Percentiles rank a stretch among this genome's conserved stretches.
phyloP scores from a whole-genome alignment of 2,888 invertebrate genomes.

The Pinctada fucata region DNA sequence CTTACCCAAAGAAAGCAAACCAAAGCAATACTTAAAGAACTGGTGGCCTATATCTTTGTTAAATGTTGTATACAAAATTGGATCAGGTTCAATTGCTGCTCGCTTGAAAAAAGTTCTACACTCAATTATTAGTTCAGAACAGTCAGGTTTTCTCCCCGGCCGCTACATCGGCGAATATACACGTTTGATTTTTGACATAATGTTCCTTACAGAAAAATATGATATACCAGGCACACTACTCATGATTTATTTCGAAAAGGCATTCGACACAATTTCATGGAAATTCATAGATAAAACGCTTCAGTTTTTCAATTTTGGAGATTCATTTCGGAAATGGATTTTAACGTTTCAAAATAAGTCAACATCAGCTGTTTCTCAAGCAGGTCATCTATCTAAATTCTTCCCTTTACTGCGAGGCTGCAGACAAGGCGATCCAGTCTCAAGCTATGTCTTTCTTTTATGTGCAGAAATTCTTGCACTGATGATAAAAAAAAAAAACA shows the following conservation, averaged over 20 bases:
- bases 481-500: too few relatives aligned
- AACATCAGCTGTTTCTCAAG: not conserved
- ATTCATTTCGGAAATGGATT: slow-evolving; percentile 2
- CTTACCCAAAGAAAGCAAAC: slow-evolving; percentile 3
- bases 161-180: not conserved
- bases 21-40: slow-evolving; percentile 7
- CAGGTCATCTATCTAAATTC: too few relatives aligned
- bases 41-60: slow-evolving; percentile 19
- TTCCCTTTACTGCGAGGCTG: too few relatives aligned
- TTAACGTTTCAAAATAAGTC: not conserved
- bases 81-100: slow-evolving; percentile 15
- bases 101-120: slow-evolving; percentile 1
- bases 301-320: not conserved
- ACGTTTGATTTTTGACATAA: not conserved
- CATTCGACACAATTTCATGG: slow-evolving; percentile 7
- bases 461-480: not conserved
- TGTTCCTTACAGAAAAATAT: not conserved
- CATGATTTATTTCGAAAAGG: slow-evolving; percentile 17
- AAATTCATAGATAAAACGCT: not conserved
- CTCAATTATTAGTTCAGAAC: not conserved
- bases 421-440: too few relatives aligned
- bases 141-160: slow-evolving; percentile 3
- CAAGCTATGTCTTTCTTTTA: too few relatives aligned
- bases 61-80: slow-evolving; percentile 18
- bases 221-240: not conserved